Evolutionary conservation across 2,113 vertebrate species (phyloP), one percentile per base, ranked within the genome.

Genomic region (Scalopus aquaticus): DNA sequence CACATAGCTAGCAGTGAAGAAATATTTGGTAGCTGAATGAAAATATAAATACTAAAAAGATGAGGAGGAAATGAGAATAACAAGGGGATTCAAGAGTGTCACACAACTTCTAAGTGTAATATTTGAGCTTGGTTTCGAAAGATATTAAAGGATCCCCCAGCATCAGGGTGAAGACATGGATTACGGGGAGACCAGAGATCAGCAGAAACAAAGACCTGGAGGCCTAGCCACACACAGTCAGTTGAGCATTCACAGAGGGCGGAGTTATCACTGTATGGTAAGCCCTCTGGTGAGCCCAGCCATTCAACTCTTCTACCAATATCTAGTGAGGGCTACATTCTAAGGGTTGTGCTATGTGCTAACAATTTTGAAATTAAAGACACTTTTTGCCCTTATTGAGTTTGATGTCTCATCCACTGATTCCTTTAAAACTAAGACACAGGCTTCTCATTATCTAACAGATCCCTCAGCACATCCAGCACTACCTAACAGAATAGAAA

Each of bases 351-450:
- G 22, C 54, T 70, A 32, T 17, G 11, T 86, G 76, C 37, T 65
- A 80, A 80, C 6, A 85, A 92, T 15, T 62, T 13, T 67, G 9
- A 88, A 90, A 5, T 64, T 46, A 88, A 74, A 10, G 49, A 42
- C 0, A 42, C 44, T 37, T 70, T 85, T 46, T 89, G 32, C 64
- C 24, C 2, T 89, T 16, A 37, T 4, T 15, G 26, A 88, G 19
- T 24, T 69, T 54, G 32, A 30, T 81, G 49, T 56, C 60, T 96
- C 67, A 93, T 26, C 58, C 37, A 56, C 15, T 3, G 22, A 16
- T 35, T 93, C 62, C 77, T 91, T 90, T 85, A 60, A 37, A 87
- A 92, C 17, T 92, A 77, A 77, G 54, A 39, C 30, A 67, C 60
- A 77, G 35, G 72, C 85, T 77, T 82, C 49, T 90, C 64, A 28